These are phyloP conservation scores for Pseudomyrmex dendroicus DNA, from an alignment of 1,140 invertebrate species.

Conservation along the genomic window DNA sequence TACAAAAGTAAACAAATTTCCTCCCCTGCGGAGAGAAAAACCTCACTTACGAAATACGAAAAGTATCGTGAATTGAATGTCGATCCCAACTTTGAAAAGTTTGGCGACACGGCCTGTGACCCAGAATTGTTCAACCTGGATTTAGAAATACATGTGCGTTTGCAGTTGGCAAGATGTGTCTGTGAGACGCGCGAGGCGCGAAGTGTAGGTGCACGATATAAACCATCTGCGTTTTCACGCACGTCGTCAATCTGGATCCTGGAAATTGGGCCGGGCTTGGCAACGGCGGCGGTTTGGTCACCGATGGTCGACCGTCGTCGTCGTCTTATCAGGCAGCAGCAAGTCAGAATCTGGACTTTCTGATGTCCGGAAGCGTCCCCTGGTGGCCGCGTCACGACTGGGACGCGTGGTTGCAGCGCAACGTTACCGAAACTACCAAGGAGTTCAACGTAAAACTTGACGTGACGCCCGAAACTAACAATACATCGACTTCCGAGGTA, in stretches of 20 bases:
- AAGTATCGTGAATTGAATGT: constrained; percentile 9
- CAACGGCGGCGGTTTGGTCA: constrained; percentile 19
- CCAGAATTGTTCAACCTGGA: constrained; percentile 70
- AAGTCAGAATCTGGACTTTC: constrained; percentile 53
- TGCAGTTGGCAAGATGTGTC: constrained; percentile 69
- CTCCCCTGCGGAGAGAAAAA: not conserved
- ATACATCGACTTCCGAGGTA: constrained; percentile 78
- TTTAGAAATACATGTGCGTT: constrained; percentile 79
- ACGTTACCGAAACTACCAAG: constrained; percentile 58
- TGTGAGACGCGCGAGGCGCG: constrained; percentile 15
- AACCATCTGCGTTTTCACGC: not conserved
- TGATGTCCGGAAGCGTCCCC: constrained; percentile 51
- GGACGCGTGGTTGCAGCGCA: constrained; percentile 76
- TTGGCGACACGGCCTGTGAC: constrained; percentile 48
- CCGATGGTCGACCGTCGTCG: constrained; percentile 46
- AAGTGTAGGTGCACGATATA: constrained; percentile 5
- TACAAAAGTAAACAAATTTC: constrained; percentile 5
- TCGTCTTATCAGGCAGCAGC: constrained; percentile 50
- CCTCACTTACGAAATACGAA: not conserved
- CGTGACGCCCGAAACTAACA: constrained; percentile 80
- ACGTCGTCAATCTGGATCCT: constrained; percentile 62
- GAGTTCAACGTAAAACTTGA: constrained; percentile 72
- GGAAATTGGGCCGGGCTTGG: constrained; percentile 44
- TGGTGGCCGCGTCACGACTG: constrained; percentile 74
- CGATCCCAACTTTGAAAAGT: constrained; percentile 21